Base-by-base conservation (phyloP, 1,140 invertebrate genomes). In the Acyrthosiphon pisum region DNA sequence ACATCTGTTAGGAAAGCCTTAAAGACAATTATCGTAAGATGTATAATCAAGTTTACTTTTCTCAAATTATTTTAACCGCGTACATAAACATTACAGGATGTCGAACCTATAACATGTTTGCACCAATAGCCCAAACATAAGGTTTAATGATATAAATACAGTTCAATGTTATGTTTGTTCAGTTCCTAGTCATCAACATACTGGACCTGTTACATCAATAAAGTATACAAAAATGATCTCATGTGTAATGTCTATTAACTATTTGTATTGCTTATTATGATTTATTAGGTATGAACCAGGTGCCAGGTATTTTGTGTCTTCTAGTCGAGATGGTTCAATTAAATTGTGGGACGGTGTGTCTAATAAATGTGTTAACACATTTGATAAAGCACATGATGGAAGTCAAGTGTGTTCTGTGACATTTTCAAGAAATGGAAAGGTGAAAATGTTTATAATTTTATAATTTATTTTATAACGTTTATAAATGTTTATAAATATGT, bases 161-260 rank as follows among this genome's bases (percentile, higher is more conserved):
- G 44, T 87, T 48, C 84, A 87, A 56, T 56, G 53, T 26, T 56
- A 26, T 26, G 8, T 26, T 56, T 48, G 44, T 87, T 48, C 84
- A 87, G 44, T 87, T 87, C 84, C 84, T 20, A 87, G 96, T 93
- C 98, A 99, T 95, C 99, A 99, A 94, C 99, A 99, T 95, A 97
- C 97, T 84, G 97, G 96, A 90, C 96, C 97, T 22, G 97, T 99
- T 20, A 99, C 98, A 30, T 97, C 97, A 94, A 97, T 99, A 60
- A 98, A 97, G 96, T 98, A 96, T 95, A 96, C 89, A n/a, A 87
- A 35, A 56, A 99, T 98, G 0, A 97, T 95, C 97, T 98, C 86
- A 96, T 98, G 95, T 99, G 99, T 95, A 99, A 97, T 37, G 99
- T 99, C 1, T 98, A 98, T 93, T 97, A 90, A 37, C 37, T 50